Conservation (phyloP, 2,888 invertebrate genomes). For the Rhorus exstirpatorius region DNA sequence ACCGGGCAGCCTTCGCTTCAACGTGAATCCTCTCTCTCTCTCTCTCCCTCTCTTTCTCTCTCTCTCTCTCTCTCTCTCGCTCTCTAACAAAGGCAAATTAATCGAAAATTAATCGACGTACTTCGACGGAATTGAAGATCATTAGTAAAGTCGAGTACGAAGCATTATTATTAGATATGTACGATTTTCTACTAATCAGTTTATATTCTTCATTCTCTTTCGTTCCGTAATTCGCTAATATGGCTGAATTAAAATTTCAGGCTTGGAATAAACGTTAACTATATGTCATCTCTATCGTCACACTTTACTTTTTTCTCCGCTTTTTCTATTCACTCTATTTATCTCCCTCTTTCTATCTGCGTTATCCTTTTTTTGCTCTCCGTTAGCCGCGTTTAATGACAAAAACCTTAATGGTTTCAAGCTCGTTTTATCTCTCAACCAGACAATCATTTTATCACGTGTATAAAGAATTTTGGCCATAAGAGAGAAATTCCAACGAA, state of each 20-base stretch:
- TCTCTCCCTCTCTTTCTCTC: too few species aligned
- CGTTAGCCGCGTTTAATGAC: conserved; percentile 40
- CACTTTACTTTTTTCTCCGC: too few species aligned
- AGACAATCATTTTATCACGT: not conserved
- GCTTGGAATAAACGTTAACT: conserved; percentile 29
- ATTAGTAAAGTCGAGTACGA: conserved; percentile 10
- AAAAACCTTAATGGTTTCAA: conserved; percentile 15
- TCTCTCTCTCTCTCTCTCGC: too few species aligned
- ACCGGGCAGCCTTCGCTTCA: too few species aligned
- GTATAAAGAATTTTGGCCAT: conserved; percentile 15
- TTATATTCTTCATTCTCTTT: not conserved
- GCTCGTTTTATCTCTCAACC: conserved; percentile 24
- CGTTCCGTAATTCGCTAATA: not conserved
- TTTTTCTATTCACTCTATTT: too few species aligned
- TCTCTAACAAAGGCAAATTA: too few species aligned
- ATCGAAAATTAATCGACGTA: conserved; percentile 15
- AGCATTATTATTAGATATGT: conserved; percentile 15
- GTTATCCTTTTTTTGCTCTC: conserved; percentile 27
- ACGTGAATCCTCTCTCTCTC: too few species aligned
- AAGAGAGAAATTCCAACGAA: not conserved
- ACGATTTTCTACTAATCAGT: not conserved
- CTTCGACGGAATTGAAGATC: conserved; percentile 28
- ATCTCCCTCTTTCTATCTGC: conserved; percentile 17
- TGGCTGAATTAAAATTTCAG: too few species aligned
- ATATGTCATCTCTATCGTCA: conserved; percentile 25